Conservation (phyloP, 2,797 vertebrate genomes). For the Botia kubotai region DNA sequence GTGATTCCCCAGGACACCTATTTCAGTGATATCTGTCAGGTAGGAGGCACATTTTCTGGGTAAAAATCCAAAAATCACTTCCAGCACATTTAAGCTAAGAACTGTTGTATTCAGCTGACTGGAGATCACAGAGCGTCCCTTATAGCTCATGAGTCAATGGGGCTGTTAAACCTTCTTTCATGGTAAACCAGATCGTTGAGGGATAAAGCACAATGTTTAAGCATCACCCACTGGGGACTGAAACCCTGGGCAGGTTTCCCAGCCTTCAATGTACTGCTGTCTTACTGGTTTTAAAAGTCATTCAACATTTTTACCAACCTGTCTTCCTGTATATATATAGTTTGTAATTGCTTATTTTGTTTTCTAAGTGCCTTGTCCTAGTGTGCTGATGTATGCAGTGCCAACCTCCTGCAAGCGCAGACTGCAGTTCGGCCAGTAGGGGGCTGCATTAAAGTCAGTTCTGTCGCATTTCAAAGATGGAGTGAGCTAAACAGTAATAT, state of each 20-base stretch:
- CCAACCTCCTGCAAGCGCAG: conserved; percentile 59
- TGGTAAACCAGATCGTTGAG: conserved; percentile 5
- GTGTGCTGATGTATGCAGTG: conserved; percentile 65
- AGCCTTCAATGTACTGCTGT: conserved; percentile 15
- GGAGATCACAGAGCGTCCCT: conserved; percentile 8
- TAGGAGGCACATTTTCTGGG: background rate
- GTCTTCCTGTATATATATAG: conserved; percentile 59
- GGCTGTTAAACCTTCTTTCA: background rate
- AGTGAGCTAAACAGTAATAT: conserved; percentile 78
- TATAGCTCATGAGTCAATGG: conserved; percentile 11
- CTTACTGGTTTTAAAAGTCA: conserved; percentile 42
- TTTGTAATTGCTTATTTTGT: conserved; percentile 64
- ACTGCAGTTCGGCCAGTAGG: conserved; percentile 68
- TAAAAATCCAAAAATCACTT: background rate
- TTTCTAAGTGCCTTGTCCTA: conserved; percentile 24
- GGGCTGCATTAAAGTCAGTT: conserved; percentile 78
- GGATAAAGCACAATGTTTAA: conserved; percentile 32
- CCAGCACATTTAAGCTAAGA: conserved; percentile 7
- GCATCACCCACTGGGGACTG: conserved; percentile 24
- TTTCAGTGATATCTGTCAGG: background rate
- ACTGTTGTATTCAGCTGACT: background rate
- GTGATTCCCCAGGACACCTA: background rate
- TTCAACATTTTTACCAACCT: conserved; percentile 40
- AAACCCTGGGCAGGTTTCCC: conserved; percentile 16
- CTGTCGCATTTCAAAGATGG: conserved; percentile 76